Base-by-base conservation (phyloP, 1,140 invertebrate genomes). In the Drosophila lacertosa region DNA sequence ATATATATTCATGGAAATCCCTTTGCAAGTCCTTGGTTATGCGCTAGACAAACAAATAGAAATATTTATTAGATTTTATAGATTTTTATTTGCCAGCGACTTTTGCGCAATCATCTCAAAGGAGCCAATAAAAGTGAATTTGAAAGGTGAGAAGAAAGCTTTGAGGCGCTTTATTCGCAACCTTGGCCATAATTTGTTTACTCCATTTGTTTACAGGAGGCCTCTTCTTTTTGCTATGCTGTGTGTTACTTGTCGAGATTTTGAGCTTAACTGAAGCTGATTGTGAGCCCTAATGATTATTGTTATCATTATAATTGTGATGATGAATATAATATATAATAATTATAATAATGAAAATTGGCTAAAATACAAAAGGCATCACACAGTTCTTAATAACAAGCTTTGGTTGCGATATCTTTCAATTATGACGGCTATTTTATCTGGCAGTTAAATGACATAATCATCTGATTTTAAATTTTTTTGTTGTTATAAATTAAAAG, bases 1-100 rank as follows among this genome's bases (percentile, higher is more conserved):
- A 33, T 26, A 39, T 15, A 54, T 63, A 24, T 26, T 63, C 15
- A 48, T 69, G 66, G 42, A 63, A 63, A 69, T 69, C 26, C 42
- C 26, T 32, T 64, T 37, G 33, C 55, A 60, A 37, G 13, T 26
- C 50, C 5, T 48, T 48, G 9, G 16, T 11, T 48, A 39, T 53
- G 15, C 35, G 32, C 42, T 29, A 32, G 33, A 50, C 29, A 53
- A 59, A 58, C 59, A 77, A 77, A 65, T 62, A 45, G 20, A 65
- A 62, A 69, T 81, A 74, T 77, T 74, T 74, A 82, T 82, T 77
- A 50, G 59, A 60, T 65, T 65, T 69, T 40, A 15, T 32, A 33
- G 26, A 68, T 39, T 53, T 18, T 16, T 39, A 47, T 18, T 16
- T 20, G 15, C n/a, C 6, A 16, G 6, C 42, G 18, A 54, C 37